Evolutionary conservation across 2,888 invertebrate species (phyloP).

Genomic region (Galeopsomyia nigrocyanea): DNA sequence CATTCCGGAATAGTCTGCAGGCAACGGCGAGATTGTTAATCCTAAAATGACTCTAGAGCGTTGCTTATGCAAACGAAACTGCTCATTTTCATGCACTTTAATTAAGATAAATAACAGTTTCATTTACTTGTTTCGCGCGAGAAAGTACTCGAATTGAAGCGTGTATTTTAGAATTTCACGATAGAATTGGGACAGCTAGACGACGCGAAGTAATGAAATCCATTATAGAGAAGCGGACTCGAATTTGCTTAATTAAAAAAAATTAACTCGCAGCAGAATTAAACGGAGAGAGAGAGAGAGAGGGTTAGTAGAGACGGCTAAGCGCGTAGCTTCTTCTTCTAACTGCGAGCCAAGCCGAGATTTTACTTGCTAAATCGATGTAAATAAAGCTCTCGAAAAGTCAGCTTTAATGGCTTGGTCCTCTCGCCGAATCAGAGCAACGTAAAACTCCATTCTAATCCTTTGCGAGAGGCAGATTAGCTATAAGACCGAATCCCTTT

Average conservation of each 20-base stretch:
- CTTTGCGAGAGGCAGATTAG: constrained; percentile 21
- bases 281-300: constrained; percentile 4
- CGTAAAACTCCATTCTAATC: constrained; percentile 1
- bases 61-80: too few species aligned
- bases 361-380: constrained; percentile 44
- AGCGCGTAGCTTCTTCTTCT: background rate
- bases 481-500: background rate
- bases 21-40: too few species aligned
- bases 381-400: constrained; percentile 20
- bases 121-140: too few species aligned
- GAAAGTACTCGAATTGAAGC: background rate
- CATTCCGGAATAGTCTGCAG: too few species aligned
- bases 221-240: background rate
- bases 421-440: too few species aligned
- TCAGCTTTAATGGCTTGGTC: too few species aligned
- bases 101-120: too few species aligned
- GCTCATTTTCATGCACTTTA: too few species aligned
- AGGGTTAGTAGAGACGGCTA: background rate
- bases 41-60: too few species aligned
- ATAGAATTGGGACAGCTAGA: too few species aligned
- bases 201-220: background rate
- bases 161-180: background rate
- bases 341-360: background rate
- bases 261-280: constrained; percentile 22
- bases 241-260: constrained; percentile 18